Evolutionary conservation across 2,113 vertebrate species (phyloP), one percentile per base, ranked within the genome.

Genomic region (Apeltes quadracus): DNA sequence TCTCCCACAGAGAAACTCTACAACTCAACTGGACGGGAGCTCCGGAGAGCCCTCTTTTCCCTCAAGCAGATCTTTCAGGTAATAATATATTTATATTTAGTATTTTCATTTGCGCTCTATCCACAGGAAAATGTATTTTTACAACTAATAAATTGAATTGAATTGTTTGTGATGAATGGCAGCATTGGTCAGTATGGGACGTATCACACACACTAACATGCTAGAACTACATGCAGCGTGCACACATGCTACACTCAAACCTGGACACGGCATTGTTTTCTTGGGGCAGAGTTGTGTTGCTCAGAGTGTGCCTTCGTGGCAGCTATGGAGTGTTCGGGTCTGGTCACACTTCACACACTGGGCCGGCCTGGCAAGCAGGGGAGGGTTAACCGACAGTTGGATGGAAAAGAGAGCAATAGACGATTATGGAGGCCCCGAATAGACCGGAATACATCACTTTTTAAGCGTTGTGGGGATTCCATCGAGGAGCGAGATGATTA

Each of bases 61-160:
- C 92, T 99, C 90, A 99, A 98, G 91, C 97, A 99, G 87, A 98
- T 99, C 91, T 99, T 99, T 93, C 97, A 99, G 96, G 97, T 99
- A 94, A 85, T 75, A 67, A n/a, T 57, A 25, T 53, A 23, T 41
- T 56, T 13, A 51, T 51, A 23, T 51, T 23, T 3, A 51, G 25
- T 22, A 13, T 69, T 54, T 15, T 11, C 14, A 10, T 43, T 68
- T 50, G 9, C 59, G 22, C 14, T 50, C 10, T 4, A 23, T 55
- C 34, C 58, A 46, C 22, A 32, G 50, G 12, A 65, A 38, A 63
- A 50, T 22, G 25, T 53, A 22, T 67, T 23, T 46, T 50, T 43
- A 41, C n/a, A n/a, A n/a, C n/a, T n/a, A n/a, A n/a, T n/a, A n/a
- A n/a, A n/a, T n/a, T n/a, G n/a, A n/a, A n/a, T n/a, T n/a, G n/a